Evolutionary conservation across 2,113 vertebrate species (phyloP), one percentile per base, ranked within the genome.

Genomic region (Varanus komodoensis): DNA sequence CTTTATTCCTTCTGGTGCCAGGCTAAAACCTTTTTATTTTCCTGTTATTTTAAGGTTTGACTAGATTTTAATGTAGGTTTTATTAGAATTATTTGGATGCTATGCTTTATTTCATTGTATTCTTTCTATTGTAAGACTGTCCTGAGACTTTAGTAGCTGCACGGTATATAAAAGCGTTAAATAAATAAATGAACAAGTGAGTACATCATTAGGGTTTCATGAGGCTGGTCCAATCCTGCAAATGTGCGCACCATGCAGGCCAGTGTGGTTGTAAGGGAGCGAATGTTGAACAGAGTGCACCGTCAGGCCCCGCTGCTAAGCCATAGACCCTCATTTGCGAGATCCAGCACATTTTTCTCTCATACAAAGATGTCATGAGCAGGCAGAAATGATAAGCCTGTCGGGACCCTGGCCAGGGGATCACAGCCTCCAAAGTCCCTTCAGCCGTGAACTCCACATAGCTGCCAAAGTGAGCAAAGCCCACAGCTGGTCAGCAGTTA

Each of bases 361-460:
- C n/a, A 12, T 14, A 57, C 15, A 80, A 80, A 29, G n/a, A 81
- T 73, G 57, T 78, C 29, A 78, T 79, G 82, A 78, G 21, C 57
- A 77, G 82, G 21, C 89, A 68, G 71, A 90, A 81, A 61, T 29
- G 25, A 84, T 71, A 73, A 48, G 52, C 83, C 75, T 7, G 7
- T 64, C 19, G 34, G 84, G 84, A 74, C 34, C 57, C 52, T 81
- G 19, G 34, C 89, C 77, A 86, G 77, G 67, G 68, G 23, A 74
- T 74, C 75, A 80, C 17, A 15, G 19, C 50, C 27, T 38, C 77
- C 50, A 73, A 90, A 86, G 84, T 21, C 68, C 61, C 77, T 86
- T 80, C 75, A 73, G 82, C 75, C 7, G 61, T 79, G 74, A 80
- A n/a, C 75, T 73, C 64, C 14, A 29, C 83, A 89, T 68, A 86